phyloP scores from a whole-genome alignment of 2,113 vertebrate species.

The Prunella himalayana region DNA sequence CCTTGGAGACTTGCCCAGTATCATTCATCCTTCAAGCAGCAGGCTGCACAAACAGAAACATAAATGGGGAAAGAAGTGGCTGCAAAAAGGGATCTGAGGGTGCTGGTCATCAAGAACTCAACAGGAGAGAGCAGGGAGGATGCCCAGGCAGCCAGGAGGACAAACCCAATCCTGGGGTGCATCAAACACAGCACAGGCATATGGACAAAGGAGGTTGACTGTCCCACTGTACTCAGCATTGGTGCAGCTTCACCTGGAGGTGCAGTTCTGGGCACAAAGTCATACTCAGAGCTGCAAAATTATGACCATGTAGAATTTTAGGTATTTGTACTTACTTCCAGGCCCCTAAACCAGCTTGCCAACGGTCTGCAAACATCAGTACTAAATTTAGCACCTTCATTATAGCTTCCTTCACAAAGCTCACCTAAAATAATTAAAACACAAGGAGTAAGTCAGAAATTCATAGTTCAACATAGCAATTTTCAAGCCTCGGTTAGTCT shows the following conservation, averaged over 20 bases:
- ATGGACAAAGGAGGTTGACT: rapidly evolving
- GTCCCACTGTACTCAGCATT: rapidly evolving
- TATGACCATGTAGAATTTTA: not conserved
- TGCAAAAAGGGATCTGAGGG: not conserved
- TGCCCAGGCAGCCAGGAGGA: not conserved
- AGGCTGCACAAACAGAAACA: not conserved
- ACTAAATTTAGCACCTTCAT: conserved; percentile 97
- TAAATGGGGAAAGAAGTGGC: not conserved
- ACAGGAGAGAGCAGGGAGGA: not conserved
- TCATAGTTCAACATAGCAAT: not conserved
- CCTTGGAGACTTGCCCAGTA: not conserved
- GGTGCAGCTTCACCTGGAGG: not conserved
- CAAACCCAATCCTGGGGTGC: not conserved
- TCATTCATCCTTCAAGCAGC: not conserved
- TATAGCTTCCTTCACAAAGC: conserved; percentile 97
- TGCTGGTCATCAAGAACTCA: not conserved
- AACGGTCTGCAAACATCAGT: conserved; percentile 96
- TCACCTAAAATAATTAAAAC: conserved; percentile 79
- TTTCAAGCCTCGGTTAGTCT: not conserved
- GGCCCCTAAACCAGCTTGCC: conserved; percentile 90
- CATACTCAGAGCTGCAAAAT: not conserved
- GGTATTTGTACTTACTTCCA: conserved; percentile 84
- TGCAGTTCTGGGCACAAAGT: not conserved
- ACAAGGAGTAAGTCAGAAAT: not conserved
- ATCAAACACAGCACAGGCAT: not conserved